phyloP scores from a whole-genome alignment of 2,797 vertebrate genomes.

The Manis pentadactyla region DNA sequence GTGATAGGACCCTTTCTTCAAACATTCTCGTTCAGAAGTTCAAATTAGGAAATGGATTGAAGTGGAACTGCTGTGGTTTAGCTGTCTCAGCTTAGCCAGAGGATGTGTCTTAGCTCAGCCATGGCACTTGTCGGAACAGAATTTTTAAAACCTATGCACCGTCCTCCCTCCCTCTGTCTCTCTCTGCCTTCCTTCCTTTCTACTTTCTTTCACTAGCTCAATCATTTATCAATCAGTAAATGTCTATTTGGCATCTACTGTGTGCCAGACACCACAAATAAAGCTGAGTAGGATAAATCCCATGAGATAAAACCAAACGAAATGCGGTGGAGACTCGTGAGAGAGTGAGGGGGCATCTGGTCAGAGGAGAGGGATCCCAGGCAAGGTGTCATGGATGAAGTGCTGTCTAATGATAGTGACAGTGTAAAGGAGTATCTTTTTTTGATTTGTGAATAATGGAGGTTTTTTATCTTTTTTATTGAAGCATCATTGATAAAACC shows the following conservation, averaged over 20 bases:
- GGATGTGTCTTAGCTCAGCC: background rate
- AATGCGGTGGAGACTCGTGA: background rate
- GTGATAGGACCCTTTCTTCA: background rate
- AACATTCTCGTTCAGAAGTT: background rate
- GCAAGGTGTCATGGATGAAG: background rate
- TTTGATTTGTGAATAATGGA: too few relatives aligned
- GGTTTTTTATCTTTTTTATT: too few relatives aligned
- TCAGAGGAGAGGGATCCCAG: background rate
- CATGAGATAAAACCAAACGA: background rate
- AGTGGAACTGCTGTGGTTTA: background rate
- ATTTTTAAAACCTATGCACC: background rate
- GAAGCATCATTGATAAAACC: too few relatives aligned
- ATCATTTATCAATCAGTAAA: background rate
- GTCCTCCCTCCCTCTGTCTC: accelerated
- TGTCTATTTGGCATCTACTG: background rate
- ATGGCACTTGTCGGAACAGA: background rate
- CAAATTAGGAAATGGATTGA: background rate
- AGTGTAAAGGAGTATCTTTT: too few relatives aligned
- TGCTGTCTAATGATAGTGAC: background rate
- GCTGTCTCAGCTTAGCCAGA: background rate
- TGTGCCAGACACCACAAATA: background rate
- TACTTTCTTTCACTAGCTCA: background rate
- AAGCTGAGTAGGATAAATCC: background rate
- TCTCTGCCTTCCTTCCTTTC: background rate
- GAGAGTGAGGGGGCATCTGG: background rate